A percentile compares a stretch with the other conserved stretches of the same genome.
Conservation (phyloP, 2,888 invertebrate genomes). For the Hymenopus coronatus region DNA sequence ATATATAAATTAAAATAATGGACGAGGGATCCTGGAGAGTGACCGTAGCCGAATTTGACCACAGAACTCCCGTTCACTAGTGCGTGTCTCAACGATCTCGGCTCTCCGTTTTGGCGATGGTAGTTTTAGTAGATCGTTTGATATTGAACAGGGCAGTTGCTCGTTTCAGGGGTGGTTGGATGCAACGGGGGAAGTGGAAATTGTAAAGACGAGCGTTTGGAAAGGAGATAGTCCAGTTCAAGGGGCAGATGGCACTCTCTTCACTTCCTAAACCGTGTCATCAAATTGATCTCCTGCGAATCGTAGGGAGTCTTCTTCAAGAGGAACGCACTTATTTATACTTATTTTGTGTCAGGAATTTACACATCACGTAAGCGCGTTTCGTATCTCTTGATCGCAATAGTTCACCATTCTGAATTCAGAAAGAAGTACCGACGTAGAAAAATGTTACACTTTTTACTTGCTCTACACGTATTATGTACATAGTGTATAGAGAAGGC, state of each 20-base stretch:
- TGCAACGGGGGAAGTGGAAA: not conserved
- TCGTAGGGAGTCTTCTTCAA: not conserved
- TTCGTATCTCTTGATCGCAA: not conserved
- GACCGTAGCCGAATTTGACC: not conserved
- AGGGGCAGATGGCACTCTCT: not conserved
- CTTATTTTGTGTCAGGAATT: not conserved
- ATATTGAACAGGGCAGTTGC: conserved; percentile 6
- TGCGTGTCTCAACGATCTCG: not conserved
- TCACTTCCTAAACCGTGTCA: conserved; percentile 18
- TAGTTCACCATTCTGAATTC: not conserved
- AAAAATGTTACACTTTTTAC: too few species aligned
- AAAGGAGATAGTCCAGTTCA: not conserved
- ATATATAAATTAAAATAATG: too few species aligned
- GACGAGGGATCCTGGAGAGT: too few species aligned
- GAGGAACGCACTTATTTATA: not conserved
- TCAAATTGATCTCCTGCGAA: conserved; percentile 9
- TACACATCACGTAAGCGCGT: not conserved
- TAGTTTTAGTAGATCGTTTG: not conserved
- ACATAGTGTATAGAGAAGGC: too few species aligned
- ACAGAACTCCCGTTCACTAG: not conserved
- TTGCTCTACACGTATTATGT: too few species aligned
- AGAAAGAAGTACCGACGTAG: too few species aligned
- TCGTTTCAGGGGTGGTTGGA: conserved; percentile 8
- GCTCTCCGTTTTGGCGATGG: too few species aligned
- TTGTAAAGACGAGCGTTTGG: conserved; percentile 7